Conservation (phyloP, 2,888 invertebrate genomes). For the Andrena praecox region DNA sequence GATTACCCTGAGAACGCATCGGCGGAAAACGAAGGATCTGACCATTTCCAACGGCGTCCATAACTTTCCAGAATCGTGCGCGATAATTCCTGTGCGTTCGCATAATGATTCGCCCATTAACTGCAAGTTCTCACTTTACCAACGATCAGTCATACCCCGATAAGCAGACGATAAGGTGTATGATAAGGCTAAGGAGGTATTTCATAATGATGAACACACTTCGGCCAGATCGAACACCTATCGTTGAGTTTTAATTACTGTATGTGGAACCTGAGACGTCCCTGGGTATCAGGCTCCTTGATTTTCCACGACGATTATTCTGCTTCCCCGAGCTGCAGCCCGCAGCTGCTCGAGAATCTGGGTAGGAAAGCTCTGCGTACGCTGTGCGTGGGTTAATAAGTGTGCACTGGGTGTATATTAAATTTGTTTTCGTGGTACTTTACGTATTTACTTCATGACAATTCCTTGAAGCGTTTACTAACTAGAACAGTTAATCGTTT, state of each 20-base stretch:
- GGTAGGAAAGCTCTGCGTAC: too few species aligned
- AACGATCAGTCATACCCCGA: slow-evolving; percentile 52
- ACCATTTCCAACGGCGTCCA: slow-evolving; percentile 41
- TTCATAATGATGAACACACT: slow-evolving; percentile 48
- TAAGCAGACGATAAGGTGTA: slow-evolving; percentile 46
- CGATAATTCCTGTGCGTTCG: slow-evolving; percentile 42
- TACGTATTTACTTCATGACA: too few species aligned
- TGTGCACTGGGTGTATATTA: too few species aligned
- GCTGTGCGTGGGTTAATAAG: too few species aligned
- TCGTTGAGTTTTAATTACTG: slow-evolving; percentile 64
- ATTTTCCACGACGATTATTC: slow-evolving; percentile 62
- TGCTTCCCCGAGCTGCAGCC: slow-evolving; percentile 18
- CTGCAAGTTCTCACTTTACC: slow-evolving; percentile 53
- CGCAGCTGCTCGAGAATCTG: slow-evolving; percentile 46
- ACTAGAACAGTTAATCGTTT: too few species aligned
- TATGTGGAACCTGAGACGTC: slow-evolving; percentile 55
- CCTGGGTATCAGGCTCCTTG: slow-evolving; percentile 45
- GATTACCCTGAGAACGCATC: slow-evolving; percentile 38
- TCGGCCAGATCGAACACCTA: slow-evolving; percentile 48
- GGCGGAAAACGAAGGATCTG: slow-evolving; percentile 37
- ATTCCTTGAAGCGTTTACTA: too few species aligned
- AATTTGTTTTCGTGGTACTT: too few species aligned
- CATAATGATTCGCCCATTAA: slow-evolving; percentile 54
- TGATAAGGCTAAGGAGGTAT: slow-evolving; percentile 45
- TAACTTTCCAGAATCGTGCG: slow-evolving; percentile 22